Evolutionary conservation across 30 jellyfish, hydroid and myxozoan genomes (phyloP).

Genomic region (Pelagia noctiluca): DNA sequence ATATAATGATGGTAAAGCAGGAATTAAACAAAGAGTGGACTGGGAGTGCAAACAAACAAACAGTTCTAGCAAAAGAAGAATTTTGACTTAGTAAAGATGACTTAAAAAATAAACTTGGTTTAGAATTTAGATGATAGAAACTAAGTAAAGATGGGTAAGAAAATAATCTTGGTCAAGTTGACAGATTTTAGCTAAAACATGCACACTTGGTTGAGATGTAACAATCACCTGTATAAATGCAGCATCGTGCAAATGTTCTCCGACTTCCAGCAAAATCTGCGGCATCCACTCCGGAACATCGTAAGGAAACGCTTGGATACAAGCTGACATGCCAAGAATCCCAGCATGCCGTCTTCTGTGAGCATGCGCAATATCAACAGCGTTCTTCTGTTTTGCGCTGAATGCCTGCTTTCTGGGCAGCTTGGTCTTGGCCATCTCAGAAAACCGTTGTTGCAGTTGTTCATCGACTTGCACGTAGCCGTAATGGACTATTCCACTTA

Average conservation of each 20-base stretch:
- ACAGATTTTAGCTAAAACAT: too few relatives aligned
- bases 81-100: too few relatives aligned
- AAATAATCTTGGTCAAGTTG: too few relatives aligned
- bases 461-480: conserved; percentile 89
- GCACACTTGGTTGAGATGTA: too few relatives aligned
- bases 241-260: conserved; percentile 91
- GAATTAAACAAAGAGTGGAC: too few relatives aligned
- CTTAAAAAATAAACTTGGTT: too few relatives aligned
- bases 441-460: conserved; percentile 53
- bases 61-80: too few relatives aligned
- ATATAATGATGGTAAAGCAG: too few relatives aligned
- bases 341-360: conserved; percentile 93
- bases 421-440: conserved; percentile 88
- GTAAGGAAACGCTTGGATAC: conserved; percentile 95
- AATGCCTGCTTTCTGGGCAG: conserved; percentile 73
- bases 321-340: conserved; percentile 89
- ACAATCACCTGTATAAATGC: conserved; percentile 78
- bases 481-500: conserved; percentile 95
- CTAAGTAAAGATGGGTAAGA: too few relatives aligned
- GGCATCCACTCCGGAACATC: conserved; percentile 99
- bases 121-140: too few relatives aligned
- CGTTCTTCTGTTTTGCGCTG: conserved; percentile 20
- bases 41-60: too few relatives aligned
- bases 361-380: conserved; percentile 42
- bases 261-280: conserved; percentile 86